Conservation (phyloP, 2,113 vertebrate genomes). For the Campylomormyrus tamandua region DNA sequence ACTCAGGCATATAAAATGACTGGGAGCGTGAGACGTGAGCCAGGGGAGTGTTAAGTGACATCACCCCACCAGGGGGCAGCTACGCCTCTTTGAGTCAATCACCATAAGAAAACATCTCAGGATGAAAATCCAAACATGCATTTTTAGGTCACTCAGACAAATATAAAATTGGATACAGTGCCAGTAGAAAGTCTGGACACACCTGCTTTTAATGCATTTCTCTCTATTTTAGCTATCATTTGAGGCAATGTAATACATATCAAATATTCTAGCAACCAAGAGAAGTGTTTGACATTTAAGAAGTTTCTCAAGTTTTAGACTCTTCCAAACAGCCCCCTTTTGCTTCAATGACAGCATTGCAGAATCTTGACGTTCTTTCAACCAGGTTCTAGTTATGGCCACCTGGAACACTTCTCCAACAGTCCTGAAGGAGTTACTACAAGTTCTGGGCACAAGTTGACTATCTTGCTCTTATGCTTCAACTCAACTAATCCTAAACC, state of each 20-base stretch:
- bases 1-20: background rate
- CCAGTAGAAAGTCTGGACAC: background rate
- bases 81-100: background rate
- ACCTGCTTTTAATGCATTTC: background rate
- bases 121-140: background rate
- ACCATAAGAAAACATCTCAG: background rate
- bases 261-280: background rate
- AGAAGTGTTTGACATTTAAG: background rate
- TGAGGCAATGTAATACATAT: background rate
- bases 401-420: background rate
- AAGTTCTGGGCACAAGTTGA: background rate
- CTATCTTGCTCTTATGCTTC: background rate
- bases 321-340: background rate
- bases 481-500: background rate
- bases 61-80: background rate
- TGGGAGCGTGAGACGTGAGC: background rate
- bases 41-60: background rate
- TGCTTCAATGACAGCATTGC: background rate
- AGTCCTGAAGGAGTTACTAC: background rate
- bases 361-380: background rate
- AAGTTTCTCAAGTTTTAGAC: background rate
- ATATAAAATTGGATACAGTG: background rate
- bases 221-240: background rate
- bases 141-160: background rate
- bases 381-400: background rate